A percentile compares a stretch with the other conserved stretches of the same genome.
These are phyloP conservation scores for Irena cyanogastra DNA, from an alignment of 2,113 vertebrate genomes.

Conservation along the genomic window DNA sequence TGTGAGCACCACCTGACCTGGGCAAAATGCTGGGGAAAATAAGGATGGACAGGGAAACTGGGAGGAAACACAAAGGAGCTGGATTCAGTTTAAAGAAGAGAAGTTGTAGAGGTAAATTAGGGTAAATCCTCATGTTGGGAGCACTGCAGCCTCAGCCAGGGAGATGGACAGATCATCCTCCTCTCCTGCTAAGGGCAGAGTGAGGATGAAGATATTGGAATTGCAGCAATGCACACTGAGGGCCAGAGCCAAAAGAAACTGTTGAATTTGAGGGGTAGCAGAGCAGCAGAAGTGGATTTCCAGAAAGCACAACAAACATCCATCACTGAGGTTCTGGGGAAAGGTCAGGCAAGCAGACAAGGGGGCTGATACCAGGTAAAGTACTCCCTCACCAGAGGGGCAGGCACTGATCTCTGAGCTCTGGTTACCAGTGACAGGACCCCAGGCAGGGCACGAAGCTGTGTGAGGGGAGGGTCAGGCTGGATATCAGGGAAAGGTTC, in stretches of 20 bases:
- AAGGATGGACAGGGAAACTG: background rate
- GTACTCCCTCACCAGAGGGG: background rate
- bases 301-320: background rate
- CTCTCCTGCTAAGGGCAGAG: accelerated
- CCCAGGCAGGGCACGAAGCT: background rate
- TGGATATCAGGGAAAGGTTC: accelerated
- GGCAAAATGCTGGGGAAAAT: background rate
- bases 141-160: accelerated
- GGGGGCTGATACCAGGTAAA: background rate
- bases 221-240: background rate
- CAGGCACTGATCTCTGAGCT: background rate
- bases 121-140: background rate
- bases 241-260: background rate
- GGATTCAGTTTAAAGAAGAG: background rate
- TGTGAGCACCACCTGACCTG: accelerated
- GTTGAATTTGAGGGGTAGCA: background rate
- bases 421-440: background rate
- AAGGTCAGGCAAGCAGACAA: background rate
- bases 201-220: background rate
- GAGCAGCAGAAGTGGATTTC: background rate
- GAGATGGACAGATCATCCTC: background rate
- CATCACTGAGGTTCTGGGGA: background rate
- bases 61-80: background rate
- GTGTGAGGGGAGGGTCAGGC: background rate
- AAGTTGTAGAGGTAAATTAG: background rate